Conservation (phyloP, 2,888 invertebrate species). For the Caenorhabditis becei region DNA sequence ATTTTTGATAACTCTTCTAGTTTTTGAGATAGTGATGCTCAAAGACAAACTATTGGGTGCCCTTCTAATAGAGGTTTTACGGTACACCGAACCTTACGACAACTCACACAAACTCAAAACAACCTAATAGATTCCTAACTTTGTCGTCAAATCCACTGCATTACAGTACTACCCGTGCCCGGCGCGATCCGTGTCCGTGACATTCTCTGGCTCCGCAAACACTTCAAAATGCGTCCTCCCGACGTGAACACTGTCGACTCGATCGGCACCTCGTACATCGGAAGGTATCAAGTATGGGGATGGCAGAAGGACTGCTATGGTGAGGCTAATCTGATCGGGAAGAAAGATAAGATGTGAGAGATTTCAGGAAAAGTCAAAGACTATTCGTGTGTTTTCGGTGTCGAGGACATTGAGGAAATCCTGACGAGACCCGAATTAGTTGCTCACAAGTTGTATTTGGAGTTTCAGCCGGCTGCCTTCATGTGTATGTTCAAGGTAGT, state of each 20-base stretch:
- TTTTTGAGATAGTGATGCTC: too few species aligned
- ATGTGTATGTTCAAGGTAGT: constrained; percentile 71
- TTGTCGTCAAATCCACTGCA: not conserved
- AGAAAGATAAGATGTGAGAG: not conserved
- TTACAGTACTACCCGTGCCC: constrained; percentile 64
- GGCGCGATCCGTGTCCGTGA: constrained; percentile 64
- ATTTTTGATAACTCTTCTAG: too few species aligned
- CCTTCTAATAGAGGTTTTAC: too few species aligned
- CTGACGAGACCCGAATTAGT: constrained; percentile 66
- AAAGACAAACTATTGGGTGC: too few species aligned
- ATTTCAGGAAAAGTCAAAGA: constrained; percentile 65
- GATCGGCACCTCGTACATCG: constrained; percentile 65
- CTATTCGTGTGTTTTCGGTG: constrained; percentile 68
- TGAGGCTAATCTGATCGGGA: not conserved
- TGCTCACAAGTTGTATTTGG: constrained; percentile 70
- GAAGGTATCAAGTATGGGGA: constrained; percentile 69
- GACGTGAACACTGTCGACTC: constrained; percentile 59
- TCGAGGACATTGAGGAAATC: constrained; percentile 65
- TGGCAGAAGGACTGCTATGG: constrained; percentile 63
- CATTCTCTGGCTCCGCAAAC: constrained; percentile 63
- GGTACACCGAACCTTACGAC: too few species aligned
- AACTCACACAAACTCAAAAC: too few species aligned
- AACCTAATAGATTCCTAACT: not conserved
- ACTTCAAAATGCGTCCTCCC: constrained; percentile 53
- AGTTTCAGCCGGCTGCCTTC: constrained; percentile 68